These are phyloP conservation scores for Epinephelus lanceolatus DNA, from an alignment of 2,113 vertebrate genomes.

Conservation along the genomic window DNA sequence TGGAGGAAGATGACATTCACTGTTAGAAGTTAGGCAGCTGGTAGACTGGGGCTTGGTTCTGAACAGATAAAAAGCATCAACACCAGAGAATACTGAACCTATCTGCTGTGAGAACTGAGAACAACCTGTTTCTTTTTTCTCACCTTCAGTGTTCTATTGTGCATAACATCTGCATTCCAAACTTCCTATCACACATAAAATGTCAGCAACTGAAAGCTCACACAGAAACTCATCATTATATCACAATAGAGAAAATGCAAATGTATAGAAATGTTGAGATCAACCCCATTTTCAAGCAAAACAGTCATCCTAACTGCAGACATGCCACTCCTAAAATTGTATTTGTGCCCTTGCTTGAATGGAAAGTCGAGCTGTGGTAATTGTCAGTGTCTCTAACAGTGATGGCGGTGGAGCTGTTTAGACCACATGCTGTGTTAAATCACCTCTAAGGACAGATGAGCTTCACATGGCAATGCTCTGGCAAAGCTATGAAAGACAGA, in stretches of 20 bases:
- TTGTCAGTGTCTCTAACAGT: background rate
- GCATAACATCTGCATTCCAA: background rate
- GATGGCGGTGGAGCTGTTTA: background rate
- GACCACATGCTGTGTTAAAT: slow-evolving; percentile 26
- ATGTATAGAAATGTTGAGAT: background rate
- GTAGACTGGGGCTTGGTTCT: background rate
- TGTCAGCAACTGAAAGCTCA: background rate
- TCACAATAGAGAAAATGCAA: background rate
- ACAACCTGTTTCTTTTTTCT: background rate
- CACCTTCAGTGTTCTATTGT: background rate
- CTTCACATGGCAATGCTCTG: background rate
- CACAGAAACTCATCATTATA: background rate
- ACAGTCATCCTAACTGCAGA: background rate
- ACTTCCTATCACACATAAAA: background rate
- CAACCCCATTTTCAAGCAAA: background rate
- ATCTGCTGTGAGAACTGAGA: background rate
- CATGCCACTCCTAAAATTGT: background rate
- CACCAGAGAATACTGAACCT: background rate
- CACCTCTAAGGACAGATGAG: slow-evolving; percentile 34
- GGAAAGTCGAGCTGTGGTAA: slow-evolving; percentile 12
- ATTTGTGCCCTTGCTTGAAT: slow-evolving; percentile 10
- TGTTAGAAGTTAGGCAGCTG: background rate
- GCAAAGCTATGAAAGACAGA: background rate
- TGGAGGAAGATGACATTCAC: slow-evolving; percentile 69
- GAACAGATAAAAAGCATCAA: slow-evolving; percentile 4